Evolutionary conservation across 2,797 vertebrate species (phyloP).

Genomic region (Poliocrania exsul): DNA sequence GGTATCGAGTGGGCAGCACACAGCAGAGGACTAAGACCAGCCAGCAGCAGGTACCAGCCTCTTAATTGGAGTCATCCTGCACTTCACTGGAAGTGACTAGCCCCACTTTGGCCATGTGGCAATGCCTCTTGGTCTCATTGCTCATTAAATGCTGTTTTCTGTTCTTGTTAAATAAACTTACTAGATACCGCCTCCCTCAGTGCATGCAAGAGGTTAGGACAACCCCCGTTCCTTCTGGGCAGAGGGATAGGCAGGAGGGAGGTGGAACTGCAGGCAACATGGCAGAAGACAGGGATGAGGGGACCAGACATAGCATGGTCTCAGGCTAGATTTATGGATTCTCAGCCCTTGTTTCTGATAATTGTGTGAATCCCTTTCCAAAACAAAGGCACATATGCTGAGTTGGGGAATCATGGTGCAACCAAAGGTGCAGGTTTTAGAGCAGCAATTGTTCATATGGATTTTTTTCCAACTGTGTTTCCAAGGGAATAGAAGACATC

Average conservation of each 20-base stretch:
- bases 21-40: neutral
- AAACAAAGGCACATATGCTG: neutral
- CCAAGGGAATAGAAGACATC: neutral
- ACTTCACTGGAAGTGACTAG: neutral
- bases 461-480: neutral
- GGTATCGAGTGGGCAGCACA: neutral
- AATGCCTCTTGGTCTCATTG: neutral
- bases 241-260: neutral
- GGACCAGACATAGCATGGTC: rapidly evolving
- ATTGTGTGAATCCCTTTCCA: rapidly evolving
- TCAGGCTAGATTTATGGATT: neutral
- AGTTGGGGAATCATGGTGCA: neutral
- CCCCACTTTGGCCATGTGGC: rapidly evolving
- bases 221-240: rapidly evolving
- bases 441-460: neutral
- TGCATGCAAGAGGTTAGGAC: rapidly evolving
- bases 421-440: neutral
- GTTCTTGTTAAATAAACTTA: neutral
- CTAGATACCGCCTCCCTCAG: neutral
- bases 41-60: neutral
- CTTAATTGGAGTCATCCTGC: neutral
- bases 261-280: neutral
- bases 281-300: neutral
- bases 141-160: neutral
- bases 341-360: neutral